phyloP scores from a whole-genome alignment of 2,113 vertebrate species.

The Atherinomorus stipes region DNA sequence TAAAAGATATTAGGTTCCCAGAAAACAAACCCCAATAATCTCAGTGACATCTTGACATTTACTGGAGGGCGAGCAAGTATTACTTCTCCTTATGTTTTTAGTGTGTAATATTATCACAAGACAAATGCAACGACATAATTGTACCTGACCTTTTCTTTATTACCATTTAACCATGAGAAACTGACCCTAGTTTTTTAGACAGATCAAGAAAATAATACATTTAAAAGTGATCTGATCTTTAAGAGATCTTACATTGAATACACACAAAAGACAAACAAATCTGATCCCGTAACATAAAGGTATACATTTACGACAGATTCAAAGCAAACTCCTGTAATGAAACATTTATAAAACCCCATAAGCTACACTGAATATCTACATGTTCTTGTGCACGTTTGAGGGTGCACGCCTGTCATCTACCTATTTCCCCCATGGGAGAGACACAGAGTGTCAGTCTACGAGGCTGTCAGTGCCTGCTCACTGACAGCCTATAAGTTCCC shows the following conservation, averaged over 20 bases:
- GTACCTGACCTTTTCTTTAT: too few species aligned
- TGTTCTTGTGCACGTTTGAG: constrained; percentile 40
- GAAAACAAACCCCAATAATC: too few species aligned
- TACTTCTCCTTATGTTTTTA: too few species aligned
- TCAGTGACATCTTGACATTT: too few species aligned
- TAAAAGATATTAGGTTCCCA: too few species aligned
- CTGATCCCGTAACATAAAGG: neutral
- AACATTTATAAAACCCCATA: constrained; percentile 16
- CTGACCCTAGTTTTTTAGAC: too few species aligned
- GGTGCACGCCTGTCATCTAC: constrained; percentile 64
- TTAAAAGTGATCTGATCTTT: neutral
- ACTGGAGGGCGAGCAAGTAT: too few species aligned
- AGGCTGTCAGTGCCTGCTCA: constrained; percentile 82
- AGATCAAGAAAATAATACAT: neutral
- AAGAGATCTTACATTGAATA: neutral
- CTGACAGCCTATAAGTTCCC: constrained; percentile 82
- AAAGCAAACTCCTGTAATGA: neutral
- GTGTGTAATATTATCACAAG: too few species aligned
- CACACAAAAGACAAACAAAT: neutral
- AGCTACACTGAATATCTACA: constrained; percentile 27
- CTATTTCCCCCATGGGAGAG: constrained; percentile 63
- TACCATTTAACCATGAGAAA: too few species aligned
- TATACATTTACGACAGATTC: neutral
- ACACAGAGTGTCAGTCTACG: constrained; percentile 77
- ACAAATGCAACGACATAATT: too few species aligned